These are phyloP conservation scores for Phocides pigmalion DNA, from an alignment of 1,140 invertebrate genomes.

Conservation along the genomic window DNA sequence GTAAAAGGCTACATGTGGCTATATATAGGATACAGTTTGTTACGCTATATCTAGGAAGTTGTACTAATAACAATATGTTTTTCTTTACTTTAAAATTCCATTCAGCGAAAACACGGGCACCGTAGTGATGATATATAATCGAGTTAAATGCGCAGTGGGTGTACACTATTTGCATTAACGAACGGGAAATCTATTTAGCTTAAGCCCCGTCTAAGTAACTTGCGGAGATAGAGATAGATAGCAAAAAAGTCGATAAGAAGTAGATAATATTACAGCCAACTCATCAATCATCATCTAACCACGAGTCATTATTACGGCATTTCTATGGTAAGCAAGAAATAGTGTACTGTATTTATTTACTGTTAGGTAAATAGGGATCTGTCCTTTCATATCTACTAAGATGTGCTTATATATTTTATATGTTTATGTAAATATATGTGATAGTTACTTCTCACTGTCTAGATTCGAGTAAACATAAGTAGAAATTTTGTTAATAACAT, in stretches of 20 bases:
- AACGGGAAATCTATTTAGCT: constrained; percentile 9
- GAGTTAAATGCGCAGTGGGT: too few species aligned
- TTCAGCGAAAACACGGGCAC: too few species aligned
- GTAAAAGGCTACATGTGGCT: too few species aligned
- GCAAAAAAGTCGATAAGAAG: constrained; percentile 15
- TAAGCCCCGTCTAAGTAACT: not conserved
- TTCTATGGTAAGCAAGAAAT: constrained; percentile 1
- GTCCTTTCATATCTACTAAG: not conserved
- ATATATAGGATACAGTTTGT: too few species aligned
- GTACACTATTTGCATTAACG: constrained; percentile 11
- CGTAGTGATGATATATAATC: too few species aligned
- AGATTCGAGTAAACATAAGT: too few species aligned
- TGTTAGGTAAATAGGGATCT: not conserved
- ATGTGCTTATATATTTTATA: not conserved
- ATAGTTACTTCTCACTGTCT: too few species aligned
- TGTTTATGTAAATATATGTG: too few species aligned
- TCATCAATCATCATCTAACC: constrained; percentile 17
- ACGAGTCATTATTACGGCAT: not conserved
- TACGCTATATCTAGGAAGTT: too few species aligned
- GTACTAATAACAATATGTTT: too few species aligned
- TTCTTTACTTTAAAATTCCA: too few species aligned
- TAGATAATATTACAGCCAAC: constrained; percentile 1
- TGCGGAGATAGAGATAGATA: not conserved
- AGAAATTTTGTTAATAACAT: too few species aligned
- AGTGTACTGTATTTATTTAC: not conserved